Base-by-base conservation (phyloP, 2,888 invertebrate species). In the Pherbina coryleti region DNA sequence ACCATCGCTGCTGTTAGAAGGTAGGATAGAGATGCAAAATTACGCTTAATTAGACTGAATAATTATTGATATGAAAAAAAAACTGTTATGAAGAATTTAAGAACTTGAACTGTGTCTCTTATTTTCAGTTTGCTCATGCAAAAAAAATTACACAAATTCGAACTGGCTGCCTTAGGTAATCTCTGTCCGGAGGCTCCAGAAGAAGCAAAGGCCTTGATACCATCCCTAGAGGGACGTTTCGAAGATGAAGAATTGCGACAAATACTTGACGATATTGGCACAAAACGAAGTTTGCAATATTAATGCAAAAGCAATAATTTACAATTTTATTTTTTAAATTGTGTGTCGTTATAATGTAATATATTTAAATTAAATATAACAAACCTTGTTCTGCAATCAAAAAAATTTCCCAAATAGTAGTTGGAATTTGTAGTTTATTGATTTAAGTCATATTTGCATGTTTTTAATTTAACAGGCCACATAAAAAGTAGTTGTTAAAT, bases 101-200 rank as follows among this genome's bases (percentile, higher is more conserved):
- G n/a, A 28, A 44, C 25, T 70, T 19, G 2, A 19, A 22, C 73
- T 25, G 28, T 69, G 25, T 77, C 62, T n/a, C 80, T 83, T 81
- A 77, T 78, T 91, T 92, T 34, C 90, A 98, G 97, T 89, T 92
- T 98, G 78, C 90, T 98, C 72, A 95, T 95, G 91, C 96, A 97
- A 87, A 98, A 98, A 88, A 98, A 97, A 87, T 91, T 98, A 17
- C 99, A 99, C 90, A 99, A 99, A 91, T 99, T 98, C 91, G 99
- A 99, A 90, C 91, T 99, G 78, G 99, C 99, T 0, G 97, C 98
- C 17, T 91, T 99, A 82, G 98, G 98, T 1, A 99, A 99, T 91
- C 91, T 99, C n/a, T 99, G 99, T 86, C 99, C 99, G 0, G 99
- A 99, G 91, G 98, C 96, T 57, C 96, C 98, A 0, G 99, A 99